Percentiles rank a stretch among this genome's conserved stretches.
phyloP scores from a whole-genome alignment of 2,113 vertebrate species.

The Rhegmatorhina hoffmannsi region DNA sequence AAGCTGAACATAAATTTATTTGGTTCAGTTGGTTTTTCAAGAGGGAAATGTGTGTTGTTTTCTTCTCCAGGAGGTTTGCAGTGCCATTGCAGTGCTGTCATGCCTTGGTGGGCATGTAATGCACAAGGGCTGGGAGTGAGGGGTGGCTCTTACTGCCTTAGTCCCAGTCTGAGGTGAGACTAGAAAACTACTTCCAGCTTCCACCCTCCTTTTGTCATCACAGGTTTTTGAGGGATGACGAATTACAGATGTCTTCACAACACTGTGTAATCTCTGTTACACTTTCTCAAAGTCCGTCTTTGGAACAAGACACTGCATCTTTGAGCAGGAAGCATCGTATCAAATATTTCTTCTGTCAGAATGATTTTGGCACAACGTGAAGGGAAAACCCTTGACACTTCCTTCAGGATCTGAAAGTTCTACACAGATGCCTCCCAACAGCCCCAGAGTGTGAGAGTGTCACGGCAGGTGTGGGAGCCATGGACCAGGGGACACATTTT shows the following conservation, averaged over 20 bases:
- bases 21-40: neutral
- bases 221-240: neutral
- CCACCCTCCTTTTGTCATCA: neutral
- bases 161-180: neutral
- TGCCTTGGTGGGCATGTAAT: neutral
- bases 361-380: neutral
- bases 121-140: neutral
- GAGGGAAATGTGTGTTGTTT: neutral
- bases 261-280: accelerated
- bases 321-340: neutral
- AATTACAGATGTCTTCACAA: neutral
- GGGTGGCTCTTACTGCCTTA: neutral
- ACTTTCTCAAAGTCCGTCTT: neutral
- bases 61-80: neutral
- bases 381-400: neutral
- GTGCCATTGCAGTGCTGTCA: neutral
- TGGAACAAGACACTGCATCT: neutral
- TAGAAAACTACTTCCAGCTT: neutral
- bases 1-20: neutral
- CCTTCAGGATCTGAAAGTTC: neutral
- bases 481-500: neutral
- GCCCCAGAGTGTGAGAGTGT: neutral
- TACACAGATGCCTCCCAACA: neutral
- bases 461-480: neutral
- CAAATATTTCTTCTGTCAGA: neutral